These are phyloP conservation scores for Melolontha melolontha DNA, from an alignment of 2,888 invertebrate genomes.

Conservation along the genomic window DNA sequence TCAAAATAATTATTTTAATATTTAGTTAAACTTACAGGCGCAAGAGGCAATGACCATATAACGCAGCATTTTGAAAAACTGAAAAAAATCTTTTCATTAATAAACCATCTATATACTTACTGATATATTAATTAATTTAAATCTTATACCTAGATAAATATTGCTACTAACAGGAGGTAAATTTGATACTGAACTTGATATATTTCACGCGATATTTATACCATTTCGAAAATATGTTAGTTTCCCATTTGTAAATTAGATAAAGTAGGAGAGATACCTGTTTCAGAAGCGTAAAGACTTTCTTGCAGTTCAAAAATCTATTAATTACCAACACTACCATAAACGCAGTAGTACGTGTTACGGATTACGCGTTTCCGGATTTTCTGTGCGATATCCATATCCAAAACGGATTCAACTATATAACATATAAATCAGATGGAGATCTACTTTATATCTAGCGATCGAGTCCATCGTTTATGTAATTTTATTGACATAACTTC, in stretches of 20 bases:
- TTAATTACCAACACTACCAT: constrained; percentile 15
- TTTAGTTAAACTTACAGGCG: constrained; percentile 16
- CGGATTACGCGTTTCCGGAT: constrained; percentile 21
- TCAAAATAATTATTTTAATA: not conserved
- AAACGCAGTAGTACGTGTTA: constrained; percentile 17
- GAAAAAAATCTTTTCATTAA: not conserved
- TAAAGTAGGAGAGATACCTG: constrained; percentile 25
- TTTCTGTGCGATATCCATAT: constrained; percentile 25
- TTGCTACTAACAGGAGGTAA: constrained; percentile 1
- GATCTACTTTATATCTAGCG: not conserved
- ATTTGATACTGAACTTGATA: constrained; percentile 27
- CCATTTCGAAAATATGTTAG: constrained; percentile 20
- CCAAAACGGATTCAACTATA: constrained; percentile 18
- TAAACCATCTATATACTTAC: not conserved
- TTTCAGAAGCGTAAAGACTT: constrained; percentile 22
- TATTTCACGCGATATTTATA: constrained; percentile 24
- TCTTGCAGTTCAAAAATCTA: constrained; percentile 28
- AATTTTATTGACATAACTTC: constrained; percentile 9
- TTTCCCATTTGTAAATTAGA: constrained; percentile 16
- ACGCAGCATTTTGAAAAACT: constrained; percentile 12
- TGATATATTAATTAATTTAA: not conserved
- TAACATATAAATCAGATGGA: not conserved
- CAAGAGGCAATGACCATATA: constrained; percentile 30
- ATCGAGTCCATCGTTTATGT: not conserved
- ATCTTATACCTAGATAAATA: constrained; percentile 8